Conservation (phyloP, 2,113 vertebrate species). For the Hemiprocne comata region DNA sequence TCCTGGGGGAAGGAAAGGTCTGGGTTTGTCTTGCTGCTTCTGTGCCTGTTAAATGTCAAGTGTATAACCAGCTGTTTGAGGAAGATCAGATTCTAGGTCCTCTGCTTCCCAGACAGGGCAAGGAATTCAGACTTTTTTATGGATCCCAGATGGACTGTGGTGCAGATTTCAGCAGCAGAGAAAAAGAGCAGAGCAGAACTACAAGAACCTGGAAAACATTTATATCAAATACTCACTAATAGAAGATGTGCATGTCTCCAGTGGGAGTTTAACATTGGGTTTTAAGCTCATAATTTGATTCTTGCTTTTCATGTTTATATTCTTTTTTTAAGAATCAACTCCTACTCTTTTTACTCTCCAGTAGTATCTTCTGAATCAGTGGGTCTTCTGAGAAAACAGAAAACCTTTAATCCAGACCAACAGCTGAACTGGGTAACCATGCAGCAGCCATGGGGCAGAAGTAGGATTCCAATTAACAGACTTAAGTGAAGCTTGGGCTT, state of each 20-base stretch:
- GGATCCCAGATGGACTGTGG: neutral
- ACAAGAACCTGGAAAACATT: neutral
- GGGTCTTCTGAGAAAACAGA: neutral
- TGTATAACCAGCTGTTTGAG: neutral
- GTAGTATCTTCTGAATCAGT: neutral
- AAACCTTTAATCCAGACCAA: neutral
- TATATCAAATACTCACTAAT: neutral
- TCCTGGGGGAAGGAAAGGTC: neutral
- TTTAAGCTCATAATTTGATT: neutral
- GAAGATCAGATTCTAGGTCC: neutral
- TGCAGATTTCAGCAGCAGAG: neutral
- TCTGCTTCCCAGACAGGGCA: neutral
- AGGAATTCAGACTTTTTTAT: neutral
- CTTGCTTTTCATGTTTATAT: neutral
- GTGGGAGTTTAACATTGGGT: fast-evolving
- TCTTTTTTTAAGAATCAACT: neutral
- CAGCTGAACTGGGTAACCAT: neutral
- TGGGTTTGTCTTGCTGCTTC: neutral
- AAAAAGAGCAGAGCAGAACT: neutral
- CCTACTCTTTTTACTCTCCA: neutral
- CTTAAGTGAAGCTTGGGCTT: neutral
- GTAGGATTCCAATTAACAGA: neutral
- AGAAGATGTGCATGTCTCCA: neutral
- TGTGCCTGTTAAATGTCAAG: neutral
- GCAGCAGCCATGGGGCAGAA: neutral